Evolutionary conservation across 2,888 invertebrate genomes (phyloP).

Genomic region (Dascillus cervinus): DNA sequence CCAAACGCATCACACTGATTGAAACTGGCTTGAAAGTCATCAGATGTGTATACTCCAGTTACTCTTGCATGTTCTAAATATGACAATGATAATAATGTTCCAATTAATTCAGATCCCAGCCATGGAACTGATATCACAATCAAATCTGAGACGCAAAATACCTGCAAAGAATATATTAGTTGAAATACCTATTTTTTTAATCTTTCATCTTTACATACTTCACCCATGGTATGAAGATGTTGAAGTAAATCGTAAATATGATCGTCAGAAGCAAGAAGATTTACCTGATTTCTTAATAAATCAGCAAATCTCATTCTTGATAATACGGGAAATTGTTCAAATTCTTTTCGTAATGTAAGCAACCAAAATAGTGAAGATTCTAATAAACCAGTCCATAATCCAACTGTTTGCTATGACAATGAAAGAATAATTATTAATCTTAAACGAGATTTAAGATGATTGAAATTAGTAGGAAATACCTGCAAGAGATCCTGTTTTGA

Average conservation of each 20-base stretch:
- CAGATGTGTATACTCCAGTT: constrained; percentile 63
- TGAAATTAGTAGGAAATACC: no score
- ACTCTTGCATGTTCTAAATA: constrained; percentile 47
- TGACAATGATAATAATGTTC: constrained; percentile 54
- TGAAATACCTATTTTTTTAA: no score
- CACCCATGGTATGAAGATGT: constrained; percentile 58
- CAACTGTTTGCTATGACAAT: constrained; percentile 36
- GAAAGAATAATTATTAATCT: constrained; percentile 3
- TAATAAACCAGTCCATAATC: constrained; percentile 50
- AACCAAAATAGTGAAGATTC: constrained; percentile 50
- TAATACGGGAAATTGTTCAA: constrained; percentile 54
- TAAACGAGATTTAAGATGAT: constrained; percentile 3
- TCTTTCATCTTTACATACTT: no score
- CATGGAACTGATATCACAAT: constrained; percentile 60
- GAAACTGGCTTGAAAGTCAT: constrained; percentile 65
- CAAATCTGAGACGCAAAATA: constrained; percentile 47
- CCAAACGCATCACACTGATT: constrained; percentile 63
- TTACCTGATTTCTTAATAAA: constrained; percentile 50
- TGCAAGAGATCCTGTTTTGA: constrained; percentile 47
- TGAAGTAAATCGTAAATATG: constrained; percentile 55
- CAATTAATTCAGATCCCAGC: constrained; percentile 60
- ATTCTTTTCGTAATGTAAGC: constrained; percentile 44
- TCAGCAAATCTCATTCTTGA: constrained; percentile 52
- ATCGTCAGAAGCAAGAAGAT: constrained; percentile 56
- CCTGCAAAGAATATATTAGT: constrained; percentile 19